Base-by-base conservation (phyloP, 2,797 vertebrate species). In the Sebastes kiyomatsui region DNA sequence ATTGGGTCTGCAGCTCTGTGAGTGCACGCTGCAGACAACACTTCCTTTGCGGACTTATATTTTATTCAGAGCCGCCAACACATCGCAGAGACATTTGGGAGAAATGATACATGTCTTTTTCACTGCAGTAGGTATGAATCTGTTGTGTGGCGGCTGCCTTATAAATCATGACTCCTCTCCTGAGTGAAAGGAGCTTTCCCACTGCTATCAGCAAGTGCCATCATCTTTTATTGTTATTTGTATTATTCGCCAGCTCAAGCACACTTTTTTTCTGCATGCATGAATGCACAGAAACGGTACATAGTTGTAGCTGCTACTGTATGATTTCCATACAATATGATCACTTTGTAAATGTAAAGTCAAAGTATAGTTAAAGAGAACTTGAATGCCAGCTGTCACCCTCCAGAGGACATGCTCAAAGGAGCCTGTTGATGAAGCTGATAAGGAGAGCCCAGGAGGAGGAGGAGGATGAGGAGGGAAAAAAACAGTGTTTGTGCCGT, bases 11-110 rank as follows among this genome's bases (percentile, higher is more conserved):
- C 54, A 69, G 82, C 81, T 67, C 66, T 61, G 73, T 61, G 38
- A 64, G 38, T 80, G 77, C 81, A 73, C 69, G n/a, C 66, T 27
- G 75, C 67, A 79, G 83, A 87, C 87, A 81, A 72, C 64, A 52
- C 69, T 77, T 77, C 75, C 60, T 84, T 66, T 66, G 27, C 46
- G 4, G 77, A 62, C 60, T 80, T 49, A 90, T 90, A 88, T 90
- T 90, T 93, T 88, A 93, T 92, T 86, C 80, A 83, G 87, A 80
- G 76, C 56, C 23, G 30, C 75, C 68, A 38, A 82, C 86, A 77
- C 38, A 32, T 82, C 69, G 82, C 79, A 75, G 81, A 88, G 75
- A 84, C 77, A 58, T 90, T 90, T 85, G 83, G 84, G 79, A 78
- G 79, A 66, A 88, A 87, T 84, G 87, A 90, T 88, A 73, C 77